A percentile compares a stretch with the other conserved stretches of the same genome.
These are phyloP conservation scores for Aphrophora alni DNA, from an alignment of 2,888 invertebrate species.

Conservation along the genomic window DNA sequence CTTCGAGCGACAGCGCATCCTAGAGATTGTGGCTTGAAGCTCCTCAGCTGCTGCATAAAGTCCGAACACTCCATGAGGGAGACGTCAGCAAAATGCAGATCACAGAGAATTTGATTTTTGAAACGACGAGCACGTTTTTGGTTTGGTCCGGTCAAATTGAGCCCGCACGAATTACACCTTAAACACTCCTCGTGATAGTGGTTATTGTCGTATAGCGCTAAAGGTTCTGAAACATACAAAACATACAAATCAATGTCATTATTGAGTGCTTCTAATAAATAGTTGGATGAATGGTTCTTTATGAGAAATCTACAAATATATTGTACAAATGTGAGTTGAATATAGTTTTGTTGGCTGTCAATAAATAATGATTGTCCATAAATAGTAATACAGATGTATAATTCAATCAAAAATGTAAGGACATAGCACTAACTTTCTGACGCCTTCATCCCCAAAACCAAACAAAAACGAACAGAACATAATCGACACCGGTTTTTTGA, in stretches of 20 bases:
- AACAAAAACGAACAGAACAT: no score
- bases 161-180: slow-evolving; percentile 93
- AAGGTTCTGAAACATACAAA: slow-evolving; percentile 74
- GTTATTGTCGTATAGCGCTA: slow-evolving; percentile 92
- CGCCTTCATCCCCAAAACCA: no score
- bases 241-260: no score
- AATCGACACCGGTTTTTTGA: no score
- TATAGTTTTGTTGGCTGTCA: no score
- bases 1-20: slow-evolving; percentile 94
- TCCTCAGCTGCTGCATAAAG: slow-evolving; percentile 95
- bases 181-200: slow-evolving; percentile 98
- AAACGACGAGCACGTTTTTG: slow-evolving; percentile 67
- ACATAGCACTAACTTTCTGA: no score
- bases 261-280: no score
- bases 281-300: slow-evolving; percentile 15
- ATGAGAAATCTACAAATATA: not conserved
- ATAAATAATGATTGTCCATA: no score
- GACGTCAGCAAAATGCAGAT: slow-evolving; percentile 95
- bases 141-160: slow-evolving; percentile 91
- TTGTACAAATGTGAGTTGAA: no score
- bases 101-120: slow-evolving; percentile 94
- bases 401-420: no score
- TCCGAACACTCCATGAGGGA: slow-evolving; percentile 97
- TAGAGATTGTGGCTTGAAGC: slow-evolving; percentile 94
- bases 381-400: no score